Evolutionary conservation across 1,140 invertebrate species (phyloP).

Genomic region (Olivierus martensii): DNA sequence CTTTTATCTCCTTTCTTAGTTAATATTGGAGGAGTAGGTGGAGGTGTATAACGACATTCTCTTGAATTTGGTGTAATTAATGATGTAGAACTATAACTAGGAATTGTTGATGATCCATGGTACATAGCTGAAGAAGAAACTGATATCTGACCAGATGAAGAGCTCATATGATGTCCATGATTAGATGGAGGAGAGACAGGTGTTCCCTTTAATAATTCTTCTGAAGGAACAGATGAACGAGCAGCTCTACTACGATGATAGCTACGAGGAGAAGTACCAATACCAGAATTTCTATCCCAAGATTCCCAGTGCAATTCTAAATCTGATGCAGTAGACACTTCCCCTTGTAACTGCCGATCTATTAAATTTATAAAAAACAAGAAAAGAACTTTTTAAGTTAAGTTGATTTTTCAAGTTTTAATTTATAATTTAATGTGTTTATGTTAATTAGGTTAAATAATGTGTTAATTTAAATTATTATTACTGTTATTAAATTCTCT

Average conservation of each 20-base stretch:
- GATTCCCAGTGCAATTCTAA: conserved; percentile 80
- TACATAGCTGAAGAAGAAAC: conserved; percentile 17
- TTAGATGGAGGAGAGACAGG: conserved; percentile 19
- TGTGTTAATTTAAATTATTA: too few species aligned
- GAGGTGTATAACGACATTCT: conserved; percentile 36
- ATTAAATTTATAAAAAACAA: conserved; percentile 6
- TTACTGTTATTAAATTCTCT: too few species aligned
- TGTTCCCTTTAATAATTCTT: conserved; percentile 36
- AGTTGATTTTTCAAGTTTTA: too few species aligned
- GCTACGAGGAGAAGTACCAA: conserved; percentile 43
- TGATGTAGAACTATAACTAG: conserved; percentile 19
- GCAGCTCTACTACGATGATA: conserved; percentile 33
- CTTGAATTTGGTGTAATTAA: conserved; percentile 17
- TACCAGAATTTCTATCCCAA: conserved; percentile 47
- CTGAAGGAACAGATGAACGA: conserved; percentile 43
- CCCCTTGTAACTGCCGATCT: conserved; percentile 46
- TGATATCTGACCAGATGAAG: conserved; percentile 16
- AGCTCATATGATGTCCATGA: conserved; percentile 16
- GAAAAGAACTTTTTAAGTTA: too few species aligned
- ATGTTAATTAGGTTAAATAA: too few species aligned
- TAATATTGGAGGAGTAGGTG: conserved; percentile 41
- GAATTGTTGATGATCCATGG: conserved; percentile 21
- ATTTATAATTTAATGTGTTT: too few species aligned
- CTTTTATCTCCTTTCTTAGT: conserved; percentile 33
- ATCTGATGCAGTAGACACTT: conserved; percentile 37